These are phyloP conservation scores for Netelia melanura DNA, from an alignment of 2,888 invertebrate genomes.

Conservation along the genomic window DNA sequence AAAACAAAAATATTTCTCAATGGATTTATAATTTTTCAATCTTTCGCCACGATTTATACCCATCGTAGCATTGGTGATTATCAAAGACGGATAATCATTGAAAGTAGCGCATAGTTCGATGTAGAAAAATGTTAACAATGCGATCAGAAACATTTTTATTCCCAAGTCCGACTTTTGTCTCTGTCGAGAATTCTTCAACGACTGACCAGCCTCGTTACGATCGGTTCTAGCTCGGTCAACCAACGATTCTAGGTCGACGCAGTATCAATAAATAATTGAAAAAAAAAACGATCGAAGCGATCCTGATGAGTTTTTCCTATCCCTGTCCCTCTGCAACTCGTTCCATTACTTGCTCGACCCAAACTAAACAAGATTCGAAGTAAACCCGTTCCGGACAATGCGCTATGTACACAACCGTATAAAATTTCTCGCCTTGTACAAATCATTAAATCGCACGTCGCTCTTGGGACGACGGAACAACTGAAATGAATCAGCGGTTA, in stretches of 20 bases:
- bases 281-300: constrained; percentile 27
- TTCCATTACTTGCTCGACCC: not conserved
- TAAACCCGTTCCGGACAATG: constrained; percentile 33
- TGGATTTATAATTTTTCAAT: constrained; percentile 4
- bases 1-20: too few species aligned
- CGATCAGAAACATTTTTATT: constrained; percentile 42
- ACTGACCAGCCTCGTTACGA: constrained; percentile 16
- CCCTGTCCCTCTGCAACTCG: not conserved
- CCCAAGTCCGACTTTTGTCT: not conserved
- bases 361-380: not conserved
- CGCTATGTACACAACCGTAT: constrained; percentile 7
- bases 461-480: not conserved
- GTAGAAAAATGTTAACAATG: constrained; percentile 22
- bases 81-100: constrained; percentile 90
- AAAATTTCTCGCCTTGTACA: constrained; percentile 4
- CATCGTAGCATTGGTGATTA: constrained; percentile 91
- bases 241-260: constrained; percentile 42
- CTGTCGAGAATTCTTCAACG: constrained; percentile 8
- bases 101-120: constrained; percentile 70
- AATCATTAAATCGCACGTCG: constrained; percentile 28
- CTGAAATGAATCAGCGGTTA: not conserved
- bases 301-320: constrained; percentile 47
- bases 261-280: constrained; percentile 56
- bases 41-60: constrained; percentile 85
- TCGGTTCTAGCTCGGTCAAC: not conserved